Evolutionary conservation across 2,113 vertebrate genomes (phyloP).

Genomic region (Capreolus pygargus): DNA sequence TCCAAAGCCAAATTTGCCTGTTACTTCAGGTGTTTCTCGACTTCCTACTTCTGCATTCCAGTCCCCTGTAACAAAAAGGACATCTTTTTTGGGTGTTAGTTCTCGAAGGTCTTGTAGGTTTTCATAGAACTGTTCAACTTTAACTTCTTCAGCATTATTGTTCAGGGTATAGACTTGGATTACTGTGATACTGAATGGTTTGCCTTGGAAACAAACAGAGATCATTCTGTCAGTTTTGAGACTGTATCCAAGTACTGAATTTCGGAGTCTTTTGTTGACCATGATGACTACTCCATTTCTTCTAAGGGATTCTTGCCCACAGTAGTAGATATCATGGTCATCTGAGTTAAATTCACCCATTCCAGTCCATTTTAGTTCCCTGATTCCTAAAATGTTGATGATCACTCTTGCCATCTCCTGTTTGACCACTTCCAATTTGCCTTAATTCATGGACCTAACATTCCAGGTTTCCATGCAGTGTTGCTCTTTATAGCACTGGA

Average conservation of each 20-base stretch:
- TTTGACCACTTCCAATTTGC: neutral
- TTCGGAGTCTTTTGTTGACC: neutral
- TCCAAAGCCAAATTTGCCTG: neutral
- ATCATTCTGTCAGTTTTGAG: neutral
- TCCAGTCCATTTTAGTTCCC: neutral
- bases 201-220: neutral
- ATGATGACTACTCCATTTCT: neutral
- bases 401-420: neutral
- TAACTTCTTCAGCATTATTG: neutral
- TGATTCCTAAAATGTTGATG: neutral
- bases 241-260: neutral
- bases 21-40: neutral
- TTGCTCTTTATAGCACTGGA: neutral
- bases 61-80: neutral
- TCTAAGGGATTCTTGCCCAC: neutral
- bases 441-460: neutral
- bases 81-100: neutral
- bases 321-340: neutral
- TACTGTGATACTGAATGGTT: neutral
- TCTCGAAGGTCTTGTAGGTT: neutral
- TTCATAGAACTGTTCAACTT: neutral
- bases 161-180: neutral
- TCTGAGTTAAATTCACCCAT: neutral
- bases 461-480: neutral
- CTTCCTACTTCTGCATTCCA: neutral